phyloP scores from a whole-genome alignment of 2,888 invertebrate species.

The Trachelus troglodyta region DNA sequence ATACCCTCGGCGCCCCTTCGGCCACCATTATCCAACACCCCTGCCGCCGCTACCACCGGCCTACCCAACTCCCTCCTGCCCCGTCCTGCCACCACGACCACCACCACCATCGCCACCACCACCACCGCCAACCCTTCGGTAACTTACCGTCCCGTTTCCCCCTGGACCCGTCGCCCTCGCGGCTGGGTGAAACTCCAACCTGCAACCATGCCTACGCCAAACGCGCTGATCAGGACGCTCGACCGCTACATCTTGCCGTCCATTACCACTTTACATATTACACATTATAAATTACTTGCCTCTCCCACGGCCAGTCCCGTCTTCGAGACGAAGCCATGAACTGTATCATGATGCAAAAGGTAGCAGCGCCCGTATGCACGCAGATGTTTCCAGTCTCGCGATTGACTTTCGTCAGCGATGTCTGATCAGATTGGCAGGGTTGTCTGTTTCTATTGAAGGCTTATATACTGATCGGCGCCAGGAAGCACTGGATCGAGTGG shows the following conservation, averaged over 20 bases:
- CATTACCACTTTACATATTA: slow-evolving; percentile 61
- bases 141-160: slow-evolving; percentile 38
- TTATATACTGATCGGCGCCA: neutral
- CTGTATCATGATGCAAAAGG: neutral
- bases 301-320: neutral
- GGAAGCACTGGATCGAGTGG: neutral
- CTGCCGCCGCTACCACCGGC: slow-evolving; percentile 33
- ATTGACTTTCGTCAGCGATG: neutral
- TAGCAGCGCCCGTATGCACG: neutral
- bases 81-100: neutral
- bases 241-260: slow-evolving; percentile 38
- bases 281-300: slow-evolving; percentile 53
- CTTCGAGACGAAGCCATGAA: slow-evolving; percentile 16
- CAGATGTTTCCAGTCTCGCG: neutral
- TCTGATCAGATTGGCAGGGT: neutral
- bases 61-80: slow-evolving; percentile 32
- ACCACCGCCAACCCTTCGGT: slow-evolving; percentile 26
- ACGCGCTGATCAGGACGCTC: slow-evolving; percentile 13
- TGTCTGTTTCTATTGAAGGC: neutral
- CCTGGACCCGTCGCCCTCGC: slow-evolving; percentile 24
- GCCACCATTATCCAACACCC: slow-evolving; percentile 15
- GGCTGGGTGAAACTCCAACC: neutral
- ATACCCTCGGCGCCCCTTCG: slow-evolving; percentile 20
- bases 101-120: slow-evolving; percentile 11
- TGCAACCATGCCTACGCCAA: slow-evolving; percentile 10